Evolutionary conservation across 2,888 invertebrate species (phyloP).

Genomic region (Perizoma flavofasciatum): DNA sequence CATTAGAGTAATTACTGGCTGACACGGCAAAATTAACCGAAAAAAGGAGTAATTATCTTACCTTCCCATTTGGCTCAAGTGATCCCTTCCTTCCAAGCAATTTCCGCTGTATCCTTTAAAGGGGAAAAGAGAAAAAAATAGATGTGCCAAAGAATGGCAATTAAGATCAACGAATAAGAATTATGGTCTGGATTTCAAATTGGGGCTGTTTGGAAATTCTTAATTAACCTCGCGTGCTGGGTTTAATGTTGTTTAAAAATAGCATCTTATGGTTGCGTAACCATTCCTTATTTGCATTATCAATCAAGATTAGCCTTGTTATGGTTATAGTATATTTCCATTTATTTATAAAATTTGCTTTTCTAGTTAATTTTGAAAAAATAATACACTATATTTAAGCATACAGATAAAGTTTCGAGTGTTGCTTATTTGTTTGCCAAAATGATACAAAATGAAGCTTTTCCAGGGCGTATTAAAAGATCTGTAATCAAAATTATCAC

Average conservation of each 20-base stretch:
- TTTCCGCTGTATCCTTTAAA: constrained; percentile 67
- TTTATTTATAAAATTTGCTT: constrained; percentile 34
- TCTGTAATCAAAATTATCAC: no score
- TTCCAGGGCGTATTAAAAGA: no score
- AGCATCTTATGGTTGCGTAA: constrained; percentile 29
- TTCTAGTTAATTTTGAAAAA: neutral
- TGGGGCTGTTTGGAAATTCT: constrained; percentile 45
- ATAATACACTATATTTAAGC: no score
- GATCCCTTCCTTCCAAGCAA: constrained; percentile 72
- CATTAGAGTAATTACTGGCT: constrained; percentile 29
- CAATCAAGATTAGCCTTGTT: constrained; percentile 17
- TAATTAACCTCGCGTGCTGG: constrained; percentile 37
- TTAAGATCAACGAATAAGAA: constrained; percentile 67
- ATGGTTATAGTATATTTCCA: constrained; percentile 41
- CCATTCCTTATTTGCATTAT: constrained; percentile 16
- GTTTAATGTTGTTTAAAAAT: constrained; percentile 39
- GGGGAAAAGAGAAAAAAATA: constrained; percentile 61
- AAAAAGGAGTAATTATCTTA: constrained; percentile 66
- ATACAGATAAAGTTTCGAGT: no score
- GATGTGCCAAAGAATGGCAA: constrained; percentile 61
- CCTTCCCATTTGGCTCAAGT: constrained; percentile 67
- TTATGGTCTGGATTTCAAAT: constrained; percentile 56
- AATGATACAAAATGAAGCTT: no score
- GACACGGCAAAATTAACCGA: constrained; percentile 49
- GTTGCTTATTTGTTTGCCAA: no score